Evolutionary conservation across 1,140 invertebrate species (phyloP), one percentile per base, ranked within the genome.

Genomic region (Drosophila micromelanica): DNA sequence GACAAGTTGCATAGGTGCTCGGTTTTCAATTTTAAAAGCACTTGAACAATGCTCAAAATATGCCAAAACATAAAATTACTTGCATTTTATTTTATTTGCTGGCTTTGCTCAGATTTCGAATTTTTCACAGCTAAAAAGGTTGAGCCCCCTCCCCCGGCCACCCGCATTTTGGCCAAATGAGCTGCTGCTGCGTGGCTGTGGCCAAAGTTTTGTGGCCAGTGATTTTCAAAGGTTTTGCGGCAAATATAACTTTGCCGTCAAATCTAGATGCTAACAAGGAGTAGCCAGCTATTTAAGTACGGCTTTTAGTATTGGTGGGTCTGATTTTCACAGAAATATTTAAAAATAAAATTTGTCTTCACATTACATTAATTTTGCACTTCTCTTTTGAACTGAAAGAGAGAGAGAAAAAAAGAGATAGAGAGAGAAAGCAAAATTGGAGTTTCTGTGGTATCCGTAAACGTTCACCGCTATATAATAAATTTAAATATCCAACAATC

Each of bases 191-290:
- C 27, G 6, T 70, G 20, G 46, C 51, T 70, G 67, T 63, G 57
- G 57, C 12, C 37, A 68, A 74, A 70, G 35, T 69, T 62, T 62
- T 74, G 65, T 57, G 71, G 71, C 38, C 57, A 51, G 43, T 51
- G 65, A 62, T 69, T 73, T 62, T 62, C 37, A 73, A 73, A 69
- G 65, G 71, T 51, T 63, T 62, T 73, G 51, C 30, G 51, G 32
- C n/a, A 23, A 64, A 64, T 43, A 64, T 17, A 60, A 45, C 15
- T 73, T 55, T 43, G 32, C 15, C 20, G 51, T 17, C 15, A 46
- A 67, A 59, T 8, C 11, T 32, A 35, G 15, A 35, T 3, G 15
- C 13, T 8, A 13, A 4, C 13, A 40, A 40, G 1, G 12, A 27
- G 12, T 30, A 8, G 11, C 2, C 7, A 17, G 23, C 5, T 48